Conservation (phyloP, 2,888 invertebrate species). For the Thyatira batis region DNA sequence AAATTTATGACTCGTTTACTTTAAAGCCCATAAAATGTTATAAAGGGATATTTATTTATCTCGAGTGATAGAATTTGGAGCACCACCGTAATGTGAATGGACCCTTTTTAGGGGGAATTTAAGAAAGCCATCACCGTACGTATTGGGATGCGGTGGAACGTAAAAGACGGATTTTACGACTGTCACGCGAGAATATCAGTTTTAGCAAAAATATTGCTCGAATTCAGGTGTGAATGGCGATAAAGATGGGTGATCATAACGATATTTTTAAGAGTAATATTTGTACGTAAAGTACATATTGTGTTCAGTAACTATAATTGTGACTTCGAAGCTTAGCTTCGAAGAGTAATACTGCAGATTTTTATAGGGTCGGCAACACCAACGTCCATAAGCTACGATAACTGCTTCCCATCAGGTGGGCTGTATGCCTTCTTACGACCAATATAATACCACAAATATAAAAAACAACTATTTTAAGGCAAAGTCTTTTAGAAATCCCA, state of each 20-base stretch:
- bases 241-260: neutral
- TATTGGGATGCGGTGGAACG: slow-evolving; percentile 19
- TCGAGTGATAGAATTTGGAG: slow-evolving; percentile 23
- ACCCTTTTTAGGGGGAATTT: slow-evolving; percentile 16
- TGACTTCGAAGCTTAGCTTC: no score
- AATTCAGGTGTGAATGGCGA: slow-evolving; percentile 8
- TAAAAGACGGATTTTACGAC: slow-evolving; percentile 39
- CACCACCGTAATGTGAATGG: slow-evolving; percentile 2
- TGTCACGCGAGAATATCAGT: slow-evolving; percentile 33
- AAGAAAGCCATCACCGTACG: slow-evolving; percentile 17
- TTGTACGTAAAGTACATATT: neutral
- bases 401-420: no score
- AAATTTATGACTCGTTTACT: neutral
- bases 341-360: no score
- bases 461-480: no score
- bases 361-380: no score
- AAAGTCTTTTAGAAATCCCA: no score
- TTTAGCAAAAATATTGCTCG: slow-evolving; percentile 30
- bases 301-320: no score
- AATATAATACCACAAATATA: no score
- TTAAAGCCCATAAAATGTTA: neutral
- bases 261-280: neutral
- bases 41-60: neutral
- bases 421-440: no score
- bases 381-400: no score